These are phyloP conservation scores for Lepus oiostolus DNA, from an alignment of 2,797 vertebrate genomes.

Conservation along the genomic window DNA sequence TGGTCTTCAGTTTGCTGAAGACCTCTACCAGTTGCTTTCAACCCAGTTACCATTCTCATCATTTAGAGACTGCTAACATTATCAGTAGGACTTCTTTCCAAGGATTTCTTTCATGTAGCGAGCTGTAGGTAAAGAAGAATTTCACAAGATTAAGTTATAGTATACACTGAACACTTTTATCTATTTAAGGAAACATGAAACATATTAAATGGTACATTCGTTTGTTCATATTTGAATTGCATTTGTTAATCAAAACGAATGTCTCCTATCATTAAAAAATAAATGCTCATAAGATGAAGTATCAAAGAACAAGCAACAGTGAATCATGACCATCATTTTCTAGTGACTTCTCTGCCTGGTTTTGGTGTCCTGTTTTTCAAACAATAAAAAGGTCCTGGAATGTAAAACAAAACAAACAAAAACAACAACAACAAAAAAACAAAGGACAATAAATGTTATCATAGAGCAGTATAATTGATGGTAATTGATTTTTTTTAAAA, in stretches of 20 bases:
- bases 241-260: slow-evolving; percentile 61
- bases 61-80: neutral
- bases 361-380: slow-evolving; percentile 54
- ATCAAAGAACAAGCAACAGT: slow-evolving; percentile 56
- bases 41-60: neutral
- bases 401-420: neutral
- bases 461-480: neutral
- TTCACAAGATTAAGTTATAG: neutral
- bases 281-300: slow-evolving; percentile 66
- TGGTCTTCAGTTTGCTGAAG: neutral
- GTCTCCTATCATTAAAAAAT: neutral
- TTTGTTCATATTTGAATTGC: slow-evolving; percentile 77
- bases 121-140: neutral
- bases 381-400: accelerated
- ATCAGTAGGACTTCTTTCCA: neutral
- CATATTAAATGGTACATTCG: slow-evolving; percentile 67
- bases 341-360: slow-evolving; percentile 48
- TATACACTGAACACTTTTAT: slow-evolving; percentile 37
- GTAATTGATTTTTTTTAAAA: neutral
- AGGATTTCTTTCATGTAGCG: neutral
- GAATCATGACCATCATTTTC: neutral
- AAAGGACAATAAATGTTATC: no score
- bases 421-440: no score
- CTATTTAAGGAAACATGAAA: neutral
- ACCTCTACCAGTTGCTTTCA: neutral